Percentiles rank a stretch among this genome's conserved stretches.
phyloP scores from a whole-genome alignment of 1,140 invertebrate species.

The Papilio aristodemus region DNA sequence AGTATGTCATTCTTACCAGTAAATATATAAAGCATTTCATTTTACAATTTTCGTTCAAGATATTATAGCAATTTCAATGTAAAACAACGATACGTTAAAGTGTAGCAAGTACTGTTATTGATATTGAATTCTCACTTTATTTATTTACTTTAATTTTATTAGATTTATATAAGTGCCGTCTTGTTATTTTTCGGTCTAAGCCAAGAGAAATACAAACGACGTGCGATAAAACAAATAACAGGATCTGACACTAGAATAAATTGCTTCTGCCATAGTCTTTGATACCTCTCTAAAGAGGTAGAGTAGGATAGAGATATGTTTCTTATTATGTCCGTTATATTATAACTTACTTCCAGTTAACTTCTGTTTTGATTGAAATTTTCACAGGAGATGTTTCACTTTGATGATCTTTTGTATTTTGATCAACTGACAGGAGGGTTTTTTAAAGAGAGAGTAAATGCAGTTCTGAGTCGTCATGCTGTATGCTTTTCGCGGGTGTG shows the following conservation, averaged over 20 bases:
- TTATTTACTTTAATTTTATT: not conserved
- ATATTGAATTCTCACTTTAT: not conserved
- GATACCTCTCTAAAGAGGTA: not conserved
- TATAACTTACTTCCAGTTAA: not conserved
- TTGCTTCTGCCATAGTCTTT: conserved; percentile 24
- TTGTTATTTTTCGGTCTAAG: conserved; percentile 1
- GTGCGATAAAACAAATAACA: conserved; percentile 13
- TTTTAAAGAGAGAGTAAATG: no score
- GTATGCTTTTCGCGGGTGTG: no score
- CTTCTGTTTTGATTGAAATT: no score
- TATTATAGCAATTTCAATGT: no score
- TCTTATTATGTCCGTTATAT: not conserved
- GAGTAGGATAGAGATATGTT: conserved; percentile 2
- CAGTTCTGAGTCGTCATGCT: no score
- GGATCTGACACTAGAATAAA: conserved; percentile 23
- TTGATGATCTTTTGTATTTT: no score
- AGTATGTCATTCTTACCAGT: no score
- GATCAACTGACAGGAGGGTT: no score
- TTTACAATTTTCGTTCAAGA: no score
- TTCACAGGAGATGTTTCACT: no score
- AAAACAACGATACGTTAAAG: not conserved
- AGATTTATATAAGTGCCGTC: conserved; percentile 14
- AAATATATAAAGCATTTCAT: no score
- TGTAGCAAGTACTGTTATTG: not conserved
- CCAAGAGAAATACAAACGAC: conserved; percentile 6